Conservation (phyloP, 2,888 invertebrate genomes). For the Rotaria socialis region DNA sequence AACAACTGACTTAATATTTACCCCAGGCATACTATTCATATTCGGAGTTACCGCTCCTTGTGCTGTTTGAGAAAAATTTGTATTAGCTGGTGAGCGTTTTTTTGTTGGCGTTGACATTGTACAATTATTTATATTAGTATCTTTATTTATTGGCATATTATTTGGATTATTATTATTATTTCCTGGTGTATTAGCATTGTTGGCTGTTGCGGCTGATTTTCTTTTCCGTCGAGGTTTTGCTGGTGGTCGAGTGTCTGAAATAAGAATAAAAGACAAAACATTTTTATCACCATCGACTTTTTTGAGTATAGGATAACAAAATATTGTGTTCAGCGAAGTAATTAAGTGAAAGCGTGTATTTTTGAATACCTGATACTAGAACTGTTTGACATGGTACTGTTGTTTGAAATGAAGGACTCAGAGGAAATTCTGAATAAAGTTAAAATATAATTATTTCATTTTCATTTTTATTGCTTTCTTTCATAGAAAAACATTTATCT, state of each 20-base stretch:
- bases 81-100: slow-evolving; percentile 44
- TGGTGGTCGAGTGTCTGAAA: slow-evolving; percentile 81
- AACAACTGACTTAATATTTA: background rate
- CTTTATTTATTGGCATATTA: background rate
- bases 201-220: slow-evolving; percentile 77
- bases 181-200: background rate
- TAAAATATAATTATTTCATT: background rate
- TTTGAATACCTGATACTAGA: slow-evolving; percentile 17
- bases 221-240: slow-evolving; percentile 92
- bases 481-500: no score
- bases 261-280: no score
- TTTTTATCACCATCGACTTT: no score
- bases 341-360: background rate
- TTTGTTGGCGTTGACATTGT: slow-evolving; percentile 23
- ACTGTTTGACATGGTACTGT: slow-evolving; percentile 15
- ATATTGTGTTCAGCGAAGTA: background rate
- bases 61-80: slow-evolving; percentile 35
- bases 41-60: slow-evolving; percentile 20
- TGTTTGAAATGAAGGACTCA: slow-evolving; percentile 13
- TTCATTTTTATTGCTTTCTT: background rate
- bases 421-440: slow-evolving; percentile 25
- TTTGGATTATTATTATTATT: no score
- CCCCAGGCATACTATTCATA: slow-evolving; percentile 46
- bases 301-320: no score
- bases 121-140: background rate